Evolutionary conservation across 2,797 vertebrate species (phyloP).

Genomic region (Taenioides sp.): DNA sequence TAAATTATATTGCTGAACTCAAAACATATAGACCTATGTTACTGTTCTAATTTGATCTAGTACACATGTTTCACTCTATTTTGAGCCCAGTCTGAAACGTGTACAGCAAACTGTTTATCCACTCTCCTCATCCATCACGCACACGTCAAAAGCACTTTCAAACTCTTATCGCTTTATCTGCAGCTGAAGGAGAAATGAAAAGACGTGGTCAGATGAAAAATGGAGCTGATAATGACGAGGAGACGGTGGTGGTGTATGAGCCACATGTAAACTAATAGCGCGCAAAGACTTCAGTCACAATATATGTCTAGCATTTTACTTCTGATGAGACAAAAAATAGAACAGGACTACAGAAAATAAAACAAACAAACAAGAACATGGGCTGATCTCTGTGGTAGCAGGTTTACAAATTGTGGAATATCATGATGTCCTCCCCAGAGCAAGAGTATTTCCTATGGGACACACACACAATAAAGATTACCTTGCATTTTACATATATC

Average conservation of each 20-base stretch:
- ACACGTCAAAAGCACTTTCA: constrained; percentile 55
- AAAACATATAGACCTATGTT: no score
- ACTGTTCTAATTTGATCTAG: no score
- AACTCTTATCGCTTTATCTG: constrained; percentile 56
- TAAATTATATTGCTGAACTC: not conserved
- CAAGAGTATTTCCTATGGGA: no score
- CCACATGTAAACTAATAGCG: constrained; percentile 1
- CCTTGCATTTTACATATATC: no score
- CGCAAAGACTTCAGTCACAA: not conserved
- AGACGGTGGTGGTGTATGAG: constrained; percentile 18
- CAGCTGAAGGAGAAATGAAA: constrained; percentile 43
- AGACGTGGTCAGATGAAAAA: constrained; percentile 44
- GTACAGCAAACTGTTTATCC: constrained; percentile 27
- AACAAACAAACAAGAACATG: not conserved
- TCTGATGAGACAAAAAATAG: not conserved
- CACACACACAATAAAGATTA: no score
- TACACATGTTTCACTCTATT: no score
- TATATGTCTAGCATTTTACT: not conserved
- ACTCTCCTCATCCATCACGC: constrained; percentile 48
- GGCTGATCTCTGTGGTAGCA: no score
- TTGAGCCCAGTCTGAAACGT: no score
- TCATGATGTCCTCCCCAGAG: no score
- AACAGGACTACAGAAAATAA: not conserved
- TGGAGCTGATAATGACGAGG: constrained; percentile 41
- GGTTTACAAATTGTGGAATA: no score